Conservation (phyloP, 23 tunicate genomes). For the Aplidium turbinatum region DNA sequence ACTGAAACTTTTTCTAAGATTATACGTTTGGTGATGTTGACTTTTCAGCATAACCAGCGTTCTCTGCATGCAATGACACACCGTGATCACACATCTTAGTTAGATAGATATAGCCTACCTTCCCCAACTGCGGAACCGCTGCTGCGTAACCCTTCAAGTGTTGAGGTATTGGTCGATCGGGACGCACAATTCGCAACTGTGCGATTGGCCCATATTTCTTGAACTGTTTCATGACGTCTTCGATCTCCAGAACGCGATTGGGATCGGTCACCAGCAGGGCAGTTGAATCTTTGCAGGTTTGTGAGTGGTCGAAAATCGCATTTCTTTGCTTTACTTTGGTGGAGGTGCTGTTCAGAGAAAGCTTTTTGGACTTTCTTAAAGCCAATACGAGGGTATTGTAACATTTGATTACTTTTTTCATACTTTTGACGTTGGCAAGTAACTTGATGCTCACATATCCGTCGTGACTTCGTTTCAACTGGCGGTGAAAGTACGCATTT, state of each 20-base stretch:
- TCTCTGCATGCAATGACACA: too few species aligned
- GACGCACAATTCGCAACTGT: constrained; percentile 56
- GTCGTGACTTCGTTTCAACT: constrained; percentile 40
- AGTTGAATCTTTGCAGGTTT: constrained; percentile 9
- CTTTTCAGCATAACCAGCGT: too few species aligned
- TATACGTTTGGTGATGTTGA: too few species aligned
- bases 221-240: constrained; percentile 29
- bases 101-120: constrained; percentile 43
- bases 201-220: constrained; percentile 60
- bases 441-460: constrained; percentile 63
- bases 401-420: constrained; percentile 39
- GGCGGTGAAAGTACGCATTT: constrained; percentile 54
- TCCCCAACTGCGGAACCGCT: constrained; percentile 49
- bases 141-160: constrained; percentile 57
- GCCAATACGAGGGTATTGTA: constrained; percentile 40
- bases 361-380: constrained; percentile 22
- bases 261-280: constrained; percentile 32
- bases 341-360: constrained; percentile 43
- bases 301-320: constrained; percentile 19
- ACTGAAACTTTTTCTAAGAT: too few species aligned
- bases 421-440: constrained; percentile 42
- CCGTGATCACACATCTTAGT: too few species aligned
- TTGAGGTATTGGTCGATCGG: constrained; percentile 46
- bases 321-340: constrained; percentile 44
- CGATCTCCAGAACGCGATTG: constrained; percentile 34